Base-by-base conservation (phyloP, 2,888 invertebrate species). In the Chymomyza caudatula region DNA sequence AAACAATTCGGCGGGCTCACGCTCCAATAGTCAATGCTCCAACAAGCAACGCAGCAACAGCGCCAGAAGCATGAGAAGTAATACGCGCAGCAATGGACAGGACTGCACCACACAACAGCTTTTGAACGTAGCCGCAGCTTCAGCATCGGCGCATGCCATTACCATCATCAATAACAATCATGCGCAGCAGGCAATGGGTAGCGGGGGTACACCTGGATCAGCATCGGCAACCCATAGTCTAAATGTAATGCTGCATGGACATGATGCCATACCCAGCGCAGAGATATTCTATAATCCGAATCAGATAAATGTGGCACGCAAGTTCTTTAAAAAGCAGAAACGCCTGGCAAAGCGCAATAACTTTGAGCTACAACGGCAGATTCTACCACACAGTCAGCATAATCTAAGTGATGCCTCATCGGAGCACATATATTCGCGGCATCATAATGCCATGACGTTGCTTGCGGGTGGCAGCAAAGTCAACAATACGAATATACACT, bases 231-330 rank as follows among this genome's bases (percentile, higher is more conserved):
- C 56, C 71, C 87, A 84, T 43, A 87, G 87, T 59, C 76, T 87
- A 0, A 87, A 79, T 56, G 86, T 82, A 1, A 44, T 85, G 56
- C 44, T 88, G 2, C 84, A 80, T 25, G 69, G 73, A 1, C 87
- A 87, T 42, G 88, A 89, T 37, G 63, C 57, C 51, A 88, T 90
- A 57, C 89, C 89, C 47, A 94, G 93, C 0, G 94, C 95, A 0
- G 95, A 96, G 70, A 92, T 95, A 86, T 98, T 97, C 90, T 97
- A 97, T 88, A 97, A 98, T 90, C 96, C 97, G 0, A 95, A 96
- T 89, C 98, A 98, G 90, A 97, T 96, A 89, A 97, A 96, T 43
- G 96, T 97, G 0, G 98, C 98, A 0, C 93, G 96, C 73, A 96
- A 96, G 87, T 98, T 97, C 89, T 98, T 98, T 90, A 96, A 96